Base-by-base conservation (phyloP, 1,140 invertebrate species). In the Wiebesia pumilae region DNA sequence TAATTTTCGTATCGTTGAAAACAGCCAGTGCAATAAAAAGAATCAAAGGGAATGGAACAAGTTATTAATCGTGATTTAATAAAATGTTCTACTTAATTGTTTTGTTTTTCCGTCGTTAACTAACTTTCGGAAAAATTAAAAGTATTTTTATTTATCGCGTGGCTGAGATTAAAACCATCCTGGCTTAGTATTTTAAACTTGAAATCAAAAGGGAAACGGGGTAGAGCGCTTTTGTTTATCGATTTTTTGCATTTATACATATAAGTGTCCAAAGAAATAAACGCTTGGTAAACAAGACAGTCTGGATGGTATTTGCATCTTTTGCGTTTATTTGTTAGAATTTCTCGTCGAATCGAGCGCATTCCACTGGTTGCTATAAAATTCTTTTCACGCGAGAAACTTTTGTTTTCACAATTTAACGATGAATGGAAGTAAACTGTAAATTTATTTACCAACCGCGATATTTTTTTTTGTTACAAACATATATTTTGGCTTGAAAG, bases 311-410 rank as follows among this genome's bases (percentile, higher is more conserved):
- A n/a, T 69, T 71, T 27, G 33, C 3, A 19, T 24, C 30, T 54
- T 69, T 27, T 27, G 27, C 3, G 58, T 62, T 62, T 62, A 24
- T 83, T 83, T 83, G 16, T 71, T 54, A 21, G 10, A 38, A 9
- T 21, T 54, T 9, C 10, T 33, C 30, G 3, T 47, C 38, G 62
- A 40, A n/a, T 67, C 27, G 54, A 78, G 47, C 33, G 75, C 21
- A 78, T 78, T n/a, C n/a, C 47, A 78, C 6, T 78, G 54, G 54
- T 78, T 54, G 21, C 24, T 51, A 75, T 75, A 75, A 75, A 75
- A 47, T 38, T 67, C 2, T 71, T 35, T 71, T 35, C 14, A 35
- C 35, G 33, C 33, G 16, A 35, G 30, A 35, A 71, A 71, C 16
- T 35, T 35, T 71, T 35, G 19, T 54, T 54, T 54, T 54, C 51